A percentile compares a stretch with the other conserved stretches of the same genome.
phyloP scores from a whole-genome alignment of 2,797 vertebrate genomes.

The Amniataba percoides region DNA sequence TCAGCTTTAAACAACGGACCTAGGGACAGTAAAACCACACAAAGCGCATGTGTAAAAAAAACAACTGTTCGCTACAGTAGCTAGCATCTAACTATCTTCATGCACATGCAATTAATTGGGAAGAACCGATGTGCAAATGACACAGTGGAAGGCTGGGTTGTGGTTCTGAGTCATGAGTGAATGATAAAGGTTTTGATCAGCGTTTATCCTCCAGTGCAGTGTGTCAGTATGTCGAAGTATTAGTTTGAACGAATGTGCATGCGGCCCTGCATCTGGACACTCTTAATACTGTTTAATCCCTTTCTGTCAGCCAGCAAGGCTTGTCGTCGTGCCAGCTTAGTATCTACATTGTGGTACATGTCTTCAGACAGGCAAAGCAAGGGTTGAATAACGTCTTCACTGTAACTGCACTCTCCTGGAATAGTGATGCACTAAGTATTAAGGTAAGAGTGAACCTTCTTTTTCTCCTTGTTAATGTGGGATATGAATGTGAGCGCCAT shows the following conservation, averaged over 20 bases:
- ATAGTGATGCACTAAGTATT: constrained; percentile 3
- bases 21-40: constrained; percentile 51
- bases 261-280: constrained; percentile 79
- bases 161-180: constrained; percentile 28
- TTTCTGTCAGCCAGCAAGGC: constrained; percentile 62
- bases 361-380: constrained; percentile 63
- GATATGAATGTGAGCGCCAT: constrained; percentile 2
- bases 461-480: constrained; percentile 11
- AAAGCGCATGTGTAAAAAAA: constrained; percentile 53
- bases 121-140: constrained; percentile 7
- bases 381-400: constrained; percentile 34
- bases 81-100: background rate
- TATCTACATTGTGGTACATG: constrained; percentile 61
- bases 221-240: constrained; percentile 70
- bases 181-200: constrained; percentile 36
- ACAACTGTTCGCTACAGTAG: constrained; percentile 19
- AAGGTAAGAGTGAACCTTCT: constrained; percentile 66
- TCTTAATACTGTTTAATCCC: constrained; percentile 84
- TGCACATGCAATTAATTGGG: no score
- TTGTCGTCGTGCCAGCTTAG: constrained; percentile 65
- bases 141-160: background rate
- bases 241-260: constrained; percentile 68
- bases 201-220: constrained; percentile 47
- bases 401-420: constrained; percentile 33
- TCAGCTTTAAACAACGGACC: constrained; percentile 79